A percentile compares a stretch with the other conserved stretches of the same genome.
phyloP scores from a whole-genome alignment of 2,888 invertebrate species.

The Patella caerulea region DNA sequence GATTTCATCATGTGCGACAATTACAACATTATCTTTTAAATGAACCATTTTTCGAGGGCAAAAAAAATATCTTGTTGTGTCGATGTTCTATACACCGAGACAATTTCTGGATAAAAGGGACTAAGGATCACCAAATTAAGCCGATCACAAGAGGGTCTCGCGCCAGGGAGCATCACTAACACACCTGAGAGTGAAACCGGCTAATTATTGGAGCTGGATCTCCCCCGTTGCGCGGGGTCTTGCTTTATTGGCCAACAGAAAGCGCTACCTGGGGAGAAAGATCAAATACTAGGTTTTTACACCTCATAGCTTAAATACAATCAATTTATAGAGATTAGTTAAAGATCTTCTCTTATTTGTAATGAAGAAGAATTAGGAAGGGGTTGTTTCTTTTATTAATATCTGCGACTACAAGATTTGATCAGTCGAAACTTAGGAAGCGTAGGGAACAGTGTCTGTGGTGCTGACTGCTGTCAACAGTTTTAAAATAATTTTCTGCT shows the following conservation, averaged over 20 bases:
- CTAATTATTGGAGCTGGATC: conserved; percentile 2
- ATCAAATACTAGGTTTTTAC: not conserved
- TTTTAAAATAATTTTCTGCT: too few species aligned
- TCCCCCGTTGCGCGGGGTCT: not conserved
- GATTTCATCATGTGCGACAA: too few species aligned
- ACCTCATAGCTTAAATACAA: conserved; percentile 6
- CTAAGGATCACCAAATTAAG: not conserved
- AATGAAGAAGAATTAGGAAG: conserved; percentile 6
- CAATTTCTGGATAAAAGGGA: too few species aligned
- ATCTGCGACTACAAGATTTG: too few species aligned
- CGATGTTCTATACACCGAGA: too few species aligned
- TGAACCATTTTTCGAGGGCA: too few species aligned
- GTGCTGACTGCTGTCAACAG: too few species aligned
- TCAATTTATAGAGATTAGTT: conserved; percentile 2
- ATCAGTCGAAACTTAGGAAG: too few species aligned
- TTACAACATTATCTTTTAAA: too few species aligned
- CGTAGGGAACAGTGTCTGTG: too few species aligned
- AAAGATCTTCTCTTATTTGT: not conserved
- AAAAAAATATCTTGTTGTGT: too few species aligned
- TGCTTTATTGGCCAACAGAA: not conserved
- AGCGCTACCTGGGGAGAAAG: not conserved
- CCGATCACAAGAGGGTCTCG: not conserved
- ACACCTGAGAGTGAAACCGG: conserved; percentile 8
- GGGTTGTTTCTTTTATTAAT: not conserved
- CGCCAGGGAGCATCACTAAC: conserved; percentile 1